Evolutionary conservation across 1,140 invertebrate species (phyloP).

Genomic region (Papilio helenus): DNA sequence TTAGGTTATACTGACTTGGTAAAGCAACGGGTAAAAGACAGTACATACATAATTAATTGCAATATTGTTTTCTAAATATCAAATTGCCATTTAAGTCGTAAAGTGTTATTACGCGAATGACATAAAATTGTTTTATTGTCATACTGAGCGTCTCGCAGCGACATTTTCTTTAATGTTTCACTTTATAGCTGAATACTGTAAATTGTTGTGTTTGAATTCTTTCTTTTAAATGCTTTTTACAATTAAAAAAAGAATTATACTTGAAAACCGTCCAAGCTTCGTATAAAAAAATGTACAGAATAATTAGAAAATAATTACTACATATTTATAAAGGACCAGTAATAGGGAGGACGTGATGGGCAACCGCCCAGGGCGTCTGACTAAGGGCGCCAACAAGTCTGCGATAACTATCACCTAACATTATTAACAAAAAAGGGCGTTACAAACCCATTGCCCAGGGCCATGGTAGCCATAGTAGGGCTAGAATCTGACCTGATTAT

Average conservation of each 20-base stretch:
- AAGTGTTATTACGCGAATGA: constrained; percentile 3
- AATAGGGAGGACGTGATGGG: no score
- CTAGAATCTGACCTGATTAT: no score
- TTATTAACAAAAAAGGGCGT: no score
- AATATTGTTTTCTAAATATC: constrained; percentile 21
- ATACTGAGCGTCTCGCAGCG: constrained; percentile 1
- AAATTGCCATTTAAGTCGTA: constrained; percentile 11
- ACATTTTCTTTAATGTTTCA: constrained; percentile 19
- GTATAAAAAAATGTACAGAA: no score
- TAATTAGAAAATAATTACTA: no score
- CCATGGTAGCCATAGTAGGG: no score
- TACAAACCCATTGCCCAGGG: no score
- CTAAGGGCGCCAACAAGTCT: no score
- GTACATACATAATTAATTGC: not conserved
- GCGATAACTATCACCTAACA: no score
- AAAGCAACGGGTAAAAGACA: not conserved
- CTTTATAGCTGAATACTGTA: not conserved
- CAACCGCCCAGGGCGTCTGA: no score
- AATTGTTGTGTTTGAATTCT: constrained; percentile 17
- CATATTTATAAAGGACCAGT: no score
- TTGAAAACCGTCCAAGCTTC: not conserved
- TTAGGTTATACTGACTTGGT: no score
- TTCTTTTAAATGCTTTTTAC: not conserved
- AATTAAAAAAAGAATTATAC: not conserved
- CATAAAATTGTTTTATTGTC: constrained; percentile 22